Base-by-base conservation (phyloP, 1,140 invertebrate species). In the Colletes latitarsis region DNA sequence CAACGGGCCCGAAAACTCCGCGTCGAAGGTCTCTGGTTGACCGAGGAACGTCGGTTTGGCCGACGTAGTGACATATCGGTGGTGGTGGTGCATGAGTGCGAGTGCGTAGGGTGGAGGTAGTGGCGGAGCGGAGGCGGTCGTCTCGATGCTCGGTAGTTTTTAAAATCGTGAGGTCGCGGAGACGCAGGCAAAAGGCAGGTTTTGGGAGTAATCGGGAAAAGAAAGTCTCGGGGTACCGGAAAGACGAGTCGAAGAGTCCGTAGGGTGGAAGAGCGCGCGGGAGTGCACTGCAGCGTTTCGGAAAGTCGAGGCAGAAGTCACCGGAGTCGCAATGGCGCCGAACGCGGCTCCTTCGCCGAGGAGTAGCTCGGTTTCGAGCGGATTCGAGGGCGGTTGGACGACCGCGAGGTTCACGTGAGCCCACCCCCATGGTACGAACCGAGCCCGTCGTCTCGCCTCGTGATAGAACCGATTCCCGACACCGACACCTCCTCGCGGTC, bases 241-340 rank as follows among this genome's bases (percentile, higher is more conserved):
- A 49, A 30, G 6, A n/a, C 41, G 15, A 6, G 8, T 63, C 9
- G 19, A 52, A n/a, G 43, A 17, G 19, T 5, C 17, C 41, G 69
- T 21, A 17, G 49, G 17, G 30, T 30, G 55, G 19, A 53, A 41
- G 41, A 67, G 9, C 21, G 10, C 15, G 12, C 14, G 43, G 46
- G 30, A 14, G 19, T 21, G 49, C 57, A 14, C 4, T 4, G 30
- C 43, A 19, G 4, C 39, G 19, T 39, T 15, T 52, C 17, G 39
- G 12, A 62, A 21, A 15, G 21, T 14, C 17, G 17, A 64, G 14
- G 58, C 46, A 21, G 9, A n/a, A 39, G 49, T 53, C 30, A 14
- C 6, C 55, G 41, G 15, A 14, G 19, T 73, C 41, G 77, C 81
- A 86, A 86, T 86, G 84, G 84, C 84, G 84, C 46, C 83, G 70